phyloP scores from a whole-genome alignment of 2,888 invertebrate species.

The Trachelus iudaicus region DNA sequence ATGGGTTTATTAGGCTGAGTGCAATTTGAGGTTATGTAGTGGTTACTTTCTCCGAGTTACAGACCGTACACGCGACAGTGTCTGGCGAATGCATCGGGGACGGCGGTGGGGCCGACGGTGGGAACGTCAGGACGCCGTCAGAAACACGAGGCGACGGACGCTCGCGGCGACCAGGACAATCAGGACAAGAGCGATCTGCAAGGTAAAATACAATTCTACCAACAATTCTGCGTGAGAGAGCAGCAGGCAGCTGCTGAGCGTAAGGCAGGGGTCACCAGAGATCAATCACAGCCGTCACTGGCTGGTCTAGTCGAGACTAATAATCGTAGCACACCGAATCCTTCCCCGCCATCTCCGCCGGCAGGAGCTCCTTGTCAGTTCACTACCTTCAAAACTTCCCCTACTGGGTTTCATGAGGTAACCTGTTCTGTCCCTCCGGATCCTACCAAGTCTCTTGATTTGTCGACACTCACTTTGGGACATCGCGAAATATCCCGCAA shows the following conservation, averaged over 20 bases:
- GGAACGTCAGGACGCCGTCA: slow-evolving; percentile 49
- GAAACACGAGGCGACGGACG: slow-evolving; percentile 49
- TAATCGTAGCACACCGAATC: neutral
- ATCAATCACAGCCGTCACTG: slow-evolving; percentile 23
- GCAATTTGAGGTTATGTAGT: neutral
- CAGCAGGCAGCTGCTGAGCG: slow-evolving; percentile 65
- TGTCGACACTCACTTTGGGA: slow-evolving; percentile 44
- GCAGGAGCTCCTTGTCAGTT: slow-evolving; percentile 45
- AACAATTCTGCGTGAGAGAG: slow-evolving; percentile 64
- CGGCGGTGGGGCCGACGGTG: slow-evolving; percentile 49
- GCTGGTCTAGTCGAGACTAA: neutral
- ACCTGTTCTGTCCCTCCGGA: slow-evolving; percentile 24
- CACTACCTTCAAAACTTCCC: slow-evolving; percentile 55
- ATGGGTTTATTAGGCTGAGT: neutral
- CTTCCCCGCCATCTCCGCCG: slow-evolving; percentile 1
- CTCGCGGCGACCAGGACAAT: slow-evolving; percentile 57
- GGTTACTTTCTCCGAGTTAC: slow-evolving; percentile 28
- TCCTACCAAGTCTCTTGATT: slow-evolving; percentile 35
- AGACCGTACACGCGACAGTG: slow-evolving; percentile 61
- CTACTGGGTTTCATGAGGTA: slow-evolving; percentile 18
- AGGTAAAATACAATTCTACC: slow-evolving; percentile 63
- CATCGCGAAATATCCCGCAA: slow-evolving; percentile 40
- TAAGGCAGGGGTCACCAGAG: slow-evolving; percentile 63
- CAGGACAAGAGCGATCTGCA: slow-evolving; percentile 60
- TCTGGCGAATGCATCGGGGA: slow-evolving; percentile 56